Base-by-base conservation (phyloP, 1,140 invertebrate species). In the Yoshiicerus persimilis region DNA sequence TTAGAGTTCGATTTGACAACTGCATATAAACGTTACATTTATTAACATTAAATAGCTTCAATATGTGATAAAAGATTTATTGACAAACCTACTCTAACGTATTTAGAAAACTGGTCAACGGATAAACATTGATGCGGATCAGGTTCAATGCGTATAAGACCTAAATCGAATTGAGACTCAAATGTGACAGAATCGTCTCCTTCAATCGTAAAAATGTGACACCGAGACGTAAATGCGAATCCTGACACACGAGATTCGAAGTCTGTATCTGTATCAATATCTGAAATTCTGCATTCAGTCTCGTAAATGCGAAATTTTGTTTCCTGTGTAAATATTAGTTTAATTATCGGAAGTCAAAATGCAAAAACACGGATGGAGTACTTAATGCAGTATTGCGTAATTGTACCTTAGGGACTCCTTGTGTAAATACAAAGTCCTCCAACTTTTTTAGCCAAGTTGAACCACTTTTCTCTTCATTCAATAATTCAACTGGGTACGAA, bases 61-160 rank as follows among this genome's bases (percentile, higher is more conserved):
- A 66, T 11, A 4, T 25, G 23, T 5, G 1, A 23, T 27, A 30
- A 3, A 2, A 27, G 0, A 66, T 66, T 66, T 27, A 25, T 4
- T 10, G 13, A 20, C 0, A 3, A 30, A 11, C 47, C 47, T 88
- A 91, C 90, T 20, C 89, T 91, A 27, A 91, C 88, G 41, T 91
- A 91, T 84, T 91, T 91, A 20, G 90, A 90, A 36, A 91, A 91
- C 32, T 91, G 90, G 41, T 91, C 90, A 8, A 91, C 87, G n/a
- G 87, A 91, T 27, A 91, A 86, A 34, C 70, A 88, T 86, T 91
- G 90, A 84, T 90, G 64, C 20, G 83, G 87, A 80, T 91, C 90
- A 10, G 90, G 88, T 84, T 91, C 90, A 83, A 91, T 91, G 30
- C 90, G 70, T n/a, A 91, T 90, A 1, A 91, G 84, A 16, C 90